Conservation (phyloP, 1,140 invertebrate species). For the Drosophila serrata region DNA sequence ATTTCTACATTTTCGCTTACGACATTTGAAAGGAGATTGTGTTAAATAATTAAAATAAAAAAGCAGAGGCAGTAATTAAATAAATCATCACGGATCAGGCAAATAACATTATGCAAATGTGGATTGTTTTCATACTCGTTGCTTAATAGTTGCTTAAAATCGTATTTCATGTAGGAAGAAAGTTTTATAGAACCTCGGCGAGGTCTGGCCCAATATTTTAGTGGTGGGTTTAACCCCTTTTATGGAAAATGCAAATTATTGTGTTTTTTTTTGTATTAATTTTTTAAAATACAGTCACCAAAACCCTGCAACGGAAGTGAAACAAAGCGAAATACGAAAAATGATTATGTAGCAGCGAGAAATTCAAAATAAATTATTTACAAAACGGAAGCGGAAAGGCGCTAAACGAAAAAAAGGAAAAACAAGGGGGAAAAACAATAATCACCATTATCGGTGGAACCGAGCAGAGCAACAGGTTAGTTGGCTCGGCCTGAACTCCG, state of each 20-base stretch:
- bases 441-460: constrained; percentile 2
- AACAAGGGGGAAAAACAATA: constrained; percentile 20
- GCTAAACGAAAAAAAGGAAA: constrained; percentile 32
- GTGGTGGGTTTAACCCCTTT: neutral
- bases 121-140: neutral
- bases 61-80: neutral
- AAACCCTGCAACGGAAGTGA: constrained; percentile 45
- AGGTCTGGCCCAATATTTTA: too few species aligned
- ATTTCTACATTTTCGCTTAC: constrained; percentile 23
- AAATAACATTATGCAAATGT: constrained; percentile 2
- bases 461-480: constrained; percentile 49
- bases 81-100: constrained; percentile 5
- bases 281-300: constrained; percentile 22
- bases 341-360: constrained; percentile 37
- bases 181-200: constrained; percentile 28
- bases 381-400: constrained; percentile 60
- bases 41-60: constrained; percentile 8
- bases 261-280: neutral
- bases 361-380: constrained; percentile 46
- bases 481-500: constrained; percentile 51
- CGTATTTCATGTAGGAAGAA: constrained; percentile 11
- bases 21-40: constrained; percentile 1
- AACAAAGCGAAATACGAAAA: constrained; percentile 44
- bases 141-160: neutral
- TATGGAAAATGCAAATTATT: constrained; percentile 35